Conservation (phyloP, 2,797 vertebrate genomes). For the Borostomias antarcticus region DNA sequence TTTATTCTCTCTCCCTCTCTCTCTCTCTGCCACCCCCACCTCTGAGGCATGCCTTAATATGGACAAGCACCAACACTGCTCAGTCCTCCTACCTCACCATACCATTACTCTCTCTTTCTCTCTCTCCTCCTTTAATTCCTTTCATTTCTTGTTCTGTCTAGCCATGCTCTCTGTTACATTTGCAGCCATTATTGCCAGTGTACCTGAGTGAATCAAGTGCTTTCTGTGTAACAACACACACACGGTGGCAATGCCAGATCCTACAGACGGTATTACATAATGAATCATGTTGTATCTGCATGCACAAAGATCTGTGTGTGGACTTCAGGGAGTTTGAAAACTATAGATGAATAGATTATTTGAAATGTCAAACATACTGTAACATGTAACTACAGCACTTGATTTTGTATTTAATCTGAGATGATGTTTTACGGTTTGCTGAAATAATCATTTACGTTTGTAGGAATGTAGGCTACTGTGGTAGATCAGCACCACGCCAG, state of each 20-base stretch:
- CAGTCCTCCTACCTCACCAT: neutral
- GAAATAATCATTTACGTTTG: too few species aligned
- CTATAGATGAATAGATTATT: slow-evolving; percentile 23
- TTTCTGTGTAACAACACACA: neutral
- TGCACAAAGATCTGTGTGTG: slow-evolving; percentile 36
- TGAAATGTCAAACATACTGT: slow-evolving; percentile 3
- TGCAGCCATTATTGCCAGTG: neutral
- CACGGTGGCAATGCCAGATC: neutral
- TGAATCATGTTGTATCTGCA: slow-evolving; percentile 41
- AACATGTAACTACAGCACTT: neutral
- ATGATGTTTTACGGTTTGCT: too few species aligned
- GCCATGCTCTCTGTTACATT: neutral
- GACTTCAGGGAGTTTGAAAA: slow-evolving; percentile 53
- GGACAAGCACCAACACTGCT: neutral
- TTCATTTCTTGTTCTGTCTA: neutral
- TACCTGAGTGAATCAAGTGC: neutral
- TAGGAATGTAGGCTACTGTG: too few species aligned
- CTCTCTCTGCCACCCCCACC: neutral
- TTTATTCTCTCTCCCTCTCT: slow-evolving; percentile 50
- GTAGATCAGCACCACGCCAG: too few species aligned
- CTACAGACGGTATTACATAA: slow-evolving; percentile 20
- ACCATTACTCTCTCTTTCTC: neutral
- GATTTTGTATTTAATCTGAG: slow-evolving; percentile 12
- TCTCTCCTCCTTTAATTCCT: neutral
- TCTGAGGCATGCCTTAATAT: neutral